Percentiles rank a stretch among this genome's conserved stretches.
Conservation (phyloP, 2,888 invertebrate species). For the Cheilosia variabilis region DNA sequence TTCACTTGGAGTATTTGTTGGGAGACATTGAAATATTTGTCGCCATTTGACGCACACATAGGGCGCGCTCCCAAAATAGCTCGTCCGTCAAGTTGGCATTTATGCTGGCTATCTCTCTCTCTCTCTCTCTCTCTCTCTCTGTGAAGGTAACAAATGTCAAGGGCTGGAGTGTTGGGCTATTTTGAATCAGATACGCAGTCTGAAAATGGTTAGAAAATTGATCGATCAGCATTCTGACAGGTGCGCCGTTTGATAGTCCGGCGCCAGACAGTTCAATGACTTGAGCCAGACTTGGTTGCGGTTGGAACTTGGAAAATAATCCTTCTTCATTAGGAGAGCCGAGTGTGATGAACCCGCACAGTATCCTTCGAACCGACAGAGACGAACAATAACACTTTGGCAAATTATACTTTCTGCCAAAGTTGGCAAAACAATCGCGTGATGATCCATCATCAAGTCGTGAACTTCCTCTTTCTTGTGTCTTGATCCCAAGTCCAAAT, state of each 20-base stretch:
- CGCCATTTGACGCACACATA: constrained; percentile 51
- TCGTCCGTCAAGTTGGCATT: constrained; percentile 20
- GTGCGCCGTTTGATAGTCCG: constrained; percentile 20
- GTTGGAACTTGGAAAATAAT: neutral
- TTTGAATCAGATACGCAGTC: neutral
- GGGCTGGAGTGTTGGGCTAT: constrained; percentile 38
- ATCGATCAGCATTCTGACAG: constrained; percentile 48
- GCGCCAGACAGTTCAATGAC: constrained; percentile 13
- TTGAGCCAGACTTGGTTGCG: neutral
- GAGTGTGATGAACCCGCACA: constrained; percentile 31
- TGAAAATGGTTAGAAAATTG: neutral
- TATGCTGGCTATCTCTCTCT: constrained; percentile 1
- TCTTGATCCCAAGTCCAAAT: constrained; percentile 50
- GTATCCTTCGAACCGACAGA: constrained; percentile 16
- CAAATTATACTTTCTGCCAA: constrained; percentile 10
- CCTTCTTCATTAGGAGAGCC: neutral
- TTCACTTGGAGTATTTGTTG: neutral
- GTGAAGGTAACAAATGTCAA: constrained; percentile 57
- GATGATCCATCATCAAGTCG: constrained; percentile 48
- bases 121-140: neutral
- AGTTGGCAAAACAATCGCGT: constrained; percentile 25
- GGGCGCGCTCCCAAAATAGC: constrained; percentile 44
- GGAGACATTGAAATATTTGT: constrained; percentile 69
- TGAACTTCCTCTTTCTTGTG: constrained; percentile 16
- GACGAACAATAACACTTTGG: constrained; percentile 13